Evolutionary conservation across 1,140 invertebrate genomes (phyloP), one percentile per base, ranked within the genome.

Genomic region (Macrotrachela quadricornifera): DNA sequence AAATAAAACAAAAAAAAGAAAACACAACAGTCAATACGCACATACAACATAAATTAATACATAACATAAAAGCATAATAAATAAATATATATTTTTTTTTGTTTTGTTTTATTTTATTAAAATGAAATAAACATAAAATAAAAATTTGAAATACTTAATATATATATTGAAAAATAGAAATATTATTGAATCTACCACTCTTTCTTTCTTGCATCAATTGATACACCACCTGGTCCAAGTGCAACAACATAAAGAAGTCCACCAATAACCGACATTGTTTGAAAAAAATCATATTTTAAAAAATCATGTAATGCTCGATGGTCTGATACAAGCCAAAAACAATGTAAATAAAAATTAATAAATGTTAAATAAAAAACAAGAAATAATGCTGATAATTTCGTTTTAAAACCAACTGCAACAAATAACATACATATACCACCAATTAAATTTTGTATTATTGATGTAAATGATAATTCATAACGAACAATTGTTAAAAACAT

Each of bases 271-370:
- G 91, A 97, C 56, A 95, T 71, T 38, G 90, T 99, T 83, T 97
- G 77, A 80, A 99, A 99, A 75, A 99, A 99, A 72, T 99, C 94
- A 65, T 99, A 99, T 77, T 97, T 97, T 44, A 99, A 79, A 74
- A 99, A 97, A 72, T 99, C 94, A 66, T 91, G 77, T 58, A 96
- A 80, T 15, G 90, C 85, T 64, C 86, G 87, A 68, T 94, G 83
- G 9, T 81, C 75, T 4, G 90, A 87, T 65, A 96, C 82, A 55
- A 77, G 79, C 94, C 94, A 99, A 83, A 85, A 99, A 45, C 85
- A 83, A 69, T 99, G 97, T 66, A 92, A 83, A 67, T 92, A 97
- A 59, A 96, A 30, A 30, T 97, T 97, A 54, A 97, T 76, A 38
- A 79, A 74, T 10, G 81, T 79, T 10, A 99, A 75, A 73, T 94